phyloP scores from a whole-genome alignment of 1,140 invertebrate species.

The Meloidogyne chitwoodi region DNA sequence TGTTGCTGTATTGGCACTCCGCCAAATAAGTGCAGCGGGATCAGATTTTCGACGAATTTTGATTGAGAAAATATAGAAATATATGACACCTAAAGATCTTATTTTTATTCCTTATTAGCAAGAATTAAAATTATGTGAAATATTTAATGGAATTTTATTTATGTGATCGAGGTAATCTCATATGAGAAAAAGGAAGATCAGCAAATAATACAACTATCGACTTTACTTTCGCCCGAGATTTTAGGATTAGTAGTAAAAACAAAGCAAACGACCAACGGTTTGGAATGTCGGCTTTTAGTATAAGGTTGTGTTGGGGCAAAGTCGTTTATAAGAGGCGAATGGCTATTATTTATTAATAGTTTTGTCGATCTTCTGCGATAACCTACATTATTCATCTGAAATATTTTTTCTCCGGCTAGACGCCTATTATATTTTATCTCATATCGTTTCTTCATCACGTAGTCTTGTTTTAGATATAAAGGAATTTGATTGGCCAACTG shows the following conservation, averaged over 20 bases:
- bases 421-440: no score
- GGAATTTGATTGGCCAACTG: not conserved
- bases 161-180: not conserved
- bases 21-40: slow-evolving; percentile 9
- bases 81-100: not conserved
- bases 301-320: no score
- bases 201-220: not conserved
- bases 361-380: no score
- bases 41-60: slow-evolving; percentile 24
- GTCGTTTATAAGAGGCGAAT: no score
- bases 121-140: no score
- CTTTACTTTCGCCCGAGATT: not conserved
- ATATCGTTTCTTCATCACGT: not conserved
- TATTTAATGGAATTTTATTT: not conserved
- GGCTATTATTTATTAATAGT: no score
- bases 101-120: no score
- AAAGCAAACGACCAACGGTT: not conserved
- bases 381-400: no score
- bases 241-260: not conserved
- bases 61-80: not conserved
- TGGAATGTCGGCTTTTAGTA: not conserved
- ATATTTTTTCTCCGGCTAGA: not conserved
- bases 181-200: not conserved
- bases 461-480: not conserved
- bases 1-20: slow-evolving; percentile 9